Evolutionary conservation across 2,797 vertebrate species (phyloP).

Genomic region (Manis pentadactyla): DNA sequence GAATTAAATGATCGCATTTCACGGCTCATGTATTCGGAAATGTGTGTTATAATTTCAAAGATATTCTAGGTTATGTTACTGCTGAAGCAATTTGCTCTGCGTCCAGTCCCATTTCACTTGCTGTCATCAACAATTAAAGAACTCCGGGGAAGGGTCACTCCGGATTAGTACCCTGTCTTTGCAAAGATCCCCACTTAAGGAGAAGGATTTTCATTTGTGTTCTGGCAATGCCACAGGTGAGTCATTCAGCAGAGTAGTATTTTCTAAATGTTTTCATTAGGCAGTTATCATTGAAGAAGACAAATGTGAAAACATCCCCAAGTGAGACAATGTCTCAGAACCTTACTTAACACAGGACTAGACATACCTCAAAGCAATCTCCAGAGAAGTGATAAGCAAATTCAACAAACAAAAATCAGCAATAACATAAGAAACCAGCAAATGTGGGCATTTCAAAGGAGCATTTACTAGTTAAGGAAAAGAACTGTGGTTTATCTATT

Average conservation of each 20-base stretch:
- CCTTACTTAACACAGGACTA: slow-evolving; percentile 67
- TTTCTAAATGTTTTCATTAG: slow-evolving; percentile 75
- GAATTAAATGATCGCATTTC: slow-evolving; percentile 83
- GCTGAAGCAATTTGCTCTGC: slow-evolving; percentile 89
- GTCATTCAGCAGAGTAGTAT: slow-evolving; percentile 67
- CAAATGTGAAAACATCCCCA: slow-evolving; percentile 33
- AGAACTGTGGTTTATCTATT: background rate
- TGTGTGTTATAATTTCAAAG: slow-evolving; percentile 78
- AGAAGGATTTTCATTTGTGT: slow-evolving; percentile 78
- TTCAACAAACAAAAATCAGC: background rate
- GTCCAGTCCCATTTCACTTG: slow-evolving; percentile 87
- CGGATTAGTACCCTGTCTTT: slow-evolving; percentile 84
- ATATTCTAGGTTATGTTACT: slow-evolving; percentile 80
- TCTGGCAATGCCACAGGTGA: slow-evolving; percentile 70
- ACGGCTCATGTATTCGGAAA: slow-evolving; percentile 79
- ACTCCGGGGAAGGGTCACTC: slow-evolving; percentile 81
- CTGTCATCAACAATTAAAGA: slow-evolving; percentile 86
- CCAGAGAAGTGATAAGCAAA: background rate
- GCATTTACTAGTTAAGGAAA: background rate
- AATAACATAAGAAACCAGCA: background rate
- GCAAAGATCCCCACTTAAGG: slow-evolving; percentile 79
- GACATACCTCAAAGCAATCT: slow-evolving; percentile 55
- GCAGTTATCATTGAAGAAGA: slow-evolving; percentile 50
- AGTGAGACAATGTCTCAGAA: slow-evolving; percentile 54
- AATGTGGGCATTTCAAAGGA: background rate